A percentile compares a stretch with the other conserved stretches of the same genome.
Conservation (phyloP, 2,888 invertebrate species). For the Conistra vaccinii region DNA sequence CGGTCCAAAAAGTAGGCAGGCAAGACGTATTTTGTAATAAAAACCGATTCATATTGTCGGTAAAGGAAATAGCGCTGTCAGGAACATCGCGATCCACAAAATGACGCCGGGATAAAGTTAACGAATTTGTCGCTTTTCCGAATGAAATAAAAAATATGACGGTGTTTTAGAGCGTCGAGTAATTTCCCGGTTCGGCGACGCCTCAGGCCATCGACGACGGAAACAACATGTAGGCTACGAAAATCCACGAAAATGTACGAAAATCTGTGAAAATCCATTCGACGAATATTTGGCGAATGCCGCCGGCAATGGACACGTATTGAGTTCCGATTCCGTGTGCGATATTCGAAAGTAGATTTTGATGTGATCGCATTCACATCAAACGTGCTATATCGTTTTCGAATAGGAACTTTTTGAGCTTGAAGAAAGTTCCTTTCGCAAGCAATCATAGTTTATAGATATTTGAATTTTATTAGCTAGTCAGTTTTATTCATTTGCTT, state of each 20-base stretch:
- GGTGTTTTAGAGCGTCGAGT: conserved; percentile 60
- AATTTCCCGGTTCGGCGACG: conserved; percentile 61
- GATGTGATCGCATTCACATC: conserved; percentile 57
- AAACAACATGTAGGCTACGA: conserved; percentile 18
- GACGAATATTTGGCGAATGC: conserved; percentile 44
- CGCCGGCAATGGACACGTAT: conserved; percentile 51
- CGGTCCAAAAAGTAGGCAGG: background rate
- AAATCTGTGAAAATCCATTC: conserved; percentile 47
- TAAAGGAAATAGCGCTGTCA: conserved; percentile 47
- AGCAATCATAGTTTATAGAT: conserved; percentile 9
- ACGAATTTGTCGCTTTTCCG: conserved; percentile 51
- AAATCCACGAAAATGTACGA: conserved; percentile 37
- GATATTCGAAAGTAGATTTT: conserved; percentile 49
- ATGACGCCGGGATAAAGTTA: conserved; percentile 44
- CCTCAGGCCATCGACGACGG: conserved; percentile 23
- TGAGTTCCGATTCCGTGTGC: conserved; percentile 39
- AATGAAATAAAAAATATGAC: conserved; percentile 61
- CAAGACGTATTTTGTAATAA: conserved; percentile 2
- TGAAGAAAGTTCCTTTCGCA: conserved; percentile 10
- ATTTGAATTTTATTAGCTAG: conserved; percentile 2
- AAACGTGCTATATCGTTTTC: conserved; percentile 29
- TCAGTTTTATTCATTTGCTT: background rate
- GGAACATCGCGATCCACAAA: conserved; percentile 31
- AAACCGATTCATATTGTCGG: conserved; percentile 12
- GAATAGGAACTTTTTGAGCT: conserved; percentile 23